Base-by-base conservation (phyloP, 2,113 vertebrate species). In the Planiliza haematocheilus region DNA sequence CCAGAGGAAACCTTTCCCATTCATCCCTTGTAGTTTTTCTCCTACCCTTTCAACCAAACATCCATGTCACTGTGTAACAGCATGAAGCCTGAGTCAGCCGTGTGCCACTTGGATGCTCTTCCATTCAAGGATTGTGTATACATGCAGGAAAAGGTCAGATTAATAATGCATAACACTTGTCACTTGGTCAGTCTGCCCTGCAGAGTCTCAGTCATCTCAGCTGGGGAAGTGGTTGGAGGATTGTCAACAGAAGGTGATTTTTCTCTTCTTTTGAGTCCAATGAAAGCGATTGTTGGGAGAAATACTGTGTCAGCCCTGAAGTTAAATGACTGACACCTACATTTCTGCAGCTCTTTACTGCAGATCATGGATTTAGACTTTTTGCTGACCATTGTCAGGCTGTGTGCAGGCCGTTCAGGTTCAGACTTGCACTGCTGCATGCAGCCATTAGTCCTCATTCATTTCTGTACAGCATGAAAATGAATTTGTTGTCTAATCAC, bases 71-170 rank as follows among this genome's bases (percentile, higher is more conserved):
- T 42, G 6, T n/a, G 2, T 20, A 13, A 14, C 12, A 14, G 41
- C 12, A 13, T 42, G 16, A 36, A 10, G 5, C n/a, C 12, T 12
- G 6, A 34, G 43, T 43, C 21, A 30, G 20, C 11, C 20, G 41
- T 46, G 60, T 3, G 10, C 0, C 24, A 30, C 24, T 30, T 49
- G 67, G 52, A n/a, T 10, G 4, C 12, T 7, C 16, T 59, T 24
- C 57, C 41, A 6, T 11, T 43, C 2, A 58, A 1, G 37, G 37
- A 24, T 10, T 51, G 30, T 68, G 50, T 51, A 70, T 72, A 46
- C 13, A 36, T 1, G 20, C 24, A 66, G 46, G 51, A 52, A 20
- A 16, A 42, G 16, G 38, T 14, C 21, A 42, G 34, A 58, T 51
- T 36, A 48, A 48, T 48, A 16, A 16, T 16, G 42, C 7, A 16